A percentile compares a stretch with the other conserved stretches of the same genome.
These are phyloP conservation scores for Calosoma granatense DNA, from an alignment of 1,140 invertebrate species.

Conservation along the genomic window DNA sequence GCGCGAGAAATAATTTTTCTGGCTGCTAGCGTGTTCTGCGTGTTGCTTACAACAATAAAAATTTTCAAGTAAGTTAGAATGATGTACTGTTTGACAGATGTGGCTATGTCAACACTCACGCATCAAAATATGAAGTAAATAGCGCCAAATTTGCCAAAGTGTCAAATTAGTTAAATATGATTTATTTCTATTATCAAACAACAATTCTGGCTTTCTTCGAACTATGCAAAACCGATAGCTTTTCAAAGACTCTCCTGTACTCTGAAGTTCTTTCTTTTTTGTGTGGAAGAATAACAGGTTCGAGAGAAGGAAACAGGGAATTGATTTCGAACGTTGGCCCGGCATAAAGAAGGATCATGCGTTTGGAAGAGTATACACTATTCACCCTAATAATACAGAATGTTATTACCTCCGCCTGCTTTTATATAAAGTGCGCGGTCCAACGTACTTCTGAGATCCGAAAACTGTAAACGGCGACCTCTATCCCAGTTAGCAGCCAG, in stretches of 20 bases:
- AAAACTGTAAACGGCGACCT: slow-evolving; percentile 31
- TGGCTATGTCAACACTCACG: no score
- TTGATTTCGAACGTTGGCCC: slow-evolving; percentile 25
- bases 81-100: no score
- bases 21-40: no score
- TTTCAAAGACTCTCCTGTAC: slow-evolving; percentile 35
- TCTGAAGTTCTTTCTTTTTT: slow-evolving; percentile 33
- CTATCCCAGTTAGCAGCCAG: slow-evolving; percentile 31
- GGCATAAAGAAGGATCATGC: slow-evolving; percentile 25
- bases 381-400: slow-evolving; percentile 30
- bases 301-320: slow-evolving; percentile 28
- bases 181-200: no score
- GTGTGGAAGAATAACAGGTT: slow-evolving; percentile 34
- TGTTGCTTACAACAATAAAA: no score
- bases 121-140: no score
- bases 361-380: slow-evolving; percentile 32
- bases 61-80: no score
- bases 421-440: slow-evolving; percentile 31
- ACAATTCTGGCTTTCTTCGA: slow-evolving; percentile 33
- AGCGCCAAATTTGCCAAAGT: no score
- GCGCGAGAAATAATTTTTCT: no score
- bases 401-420: slow-evolving; percentile 34
- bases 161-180: no score
- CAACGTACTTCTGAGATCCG: slow-evolving; percentile 32
- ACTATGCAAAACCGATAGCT: slow-evolving; percentile 25